phyloP scores from a whole-genome alignment of 2,797 vertebrate genomes.

The Pangasius sanitwongsei region DNA sequence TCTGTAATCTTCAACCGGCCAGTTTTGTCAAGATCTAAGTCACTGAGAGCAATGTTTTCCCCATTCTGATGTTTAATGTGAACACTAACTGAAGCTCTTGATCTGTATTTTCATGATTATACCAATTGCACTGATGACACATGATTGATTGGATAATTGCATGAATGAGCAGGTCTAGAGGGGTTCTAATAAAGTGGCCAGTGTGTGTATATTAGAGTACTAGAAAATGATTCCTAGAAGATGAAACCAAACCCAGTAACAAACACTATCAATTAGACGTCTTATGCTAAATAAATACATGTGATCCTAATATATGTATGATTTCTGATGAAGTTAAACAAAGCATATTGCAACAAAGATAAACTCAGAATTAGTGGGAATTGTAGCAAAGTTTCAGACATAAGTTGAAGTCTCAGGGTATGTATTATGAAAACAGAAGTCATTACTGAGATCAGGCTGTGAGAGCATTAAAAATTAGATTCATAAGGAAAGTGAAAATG shows the following conservation, averaged over 20 bases:
- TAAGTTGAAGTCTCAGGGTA: too few species aligned
- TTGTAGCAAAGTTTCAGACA: too few species aligned
- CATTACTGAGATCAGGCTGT: too few species aligned
- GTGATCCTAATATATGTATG: background rate
- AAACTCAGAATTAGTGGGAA: too few species aligned
- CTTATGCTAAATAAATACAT: background rate
- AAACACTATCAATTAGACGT: background rate
- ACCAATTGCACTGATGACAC: background rate
- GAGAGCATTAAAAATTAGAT: too few species aligned
- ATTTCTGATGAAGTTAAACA: too few species aligned
- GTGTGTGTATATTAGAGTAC: background rate
- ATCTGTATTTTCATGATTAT: background rate
- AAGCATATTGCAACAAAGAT: too few species aligned
- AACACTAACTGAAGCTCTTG: background rate
- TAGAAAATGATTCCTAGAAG: background rate
- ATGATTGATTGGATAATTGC: background rate
- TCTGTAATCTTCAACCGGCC: background rate
- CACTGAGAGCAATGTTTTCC: background rate
- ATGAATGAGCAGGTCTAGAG: background rate
- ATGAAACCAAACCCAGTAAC: background rate
- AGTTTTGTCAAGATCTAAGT: background rate
- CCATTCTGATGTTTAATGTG: background rate
- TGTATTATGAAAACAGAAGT: too few species aligned
- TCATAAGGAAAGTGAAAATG: too few species aligned
- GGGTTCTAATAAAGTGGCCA: background rate